phyloP scores from a whole-genome alignment of 2,888 invertebrate species.

The Pemphredon lugubris region DNA sequence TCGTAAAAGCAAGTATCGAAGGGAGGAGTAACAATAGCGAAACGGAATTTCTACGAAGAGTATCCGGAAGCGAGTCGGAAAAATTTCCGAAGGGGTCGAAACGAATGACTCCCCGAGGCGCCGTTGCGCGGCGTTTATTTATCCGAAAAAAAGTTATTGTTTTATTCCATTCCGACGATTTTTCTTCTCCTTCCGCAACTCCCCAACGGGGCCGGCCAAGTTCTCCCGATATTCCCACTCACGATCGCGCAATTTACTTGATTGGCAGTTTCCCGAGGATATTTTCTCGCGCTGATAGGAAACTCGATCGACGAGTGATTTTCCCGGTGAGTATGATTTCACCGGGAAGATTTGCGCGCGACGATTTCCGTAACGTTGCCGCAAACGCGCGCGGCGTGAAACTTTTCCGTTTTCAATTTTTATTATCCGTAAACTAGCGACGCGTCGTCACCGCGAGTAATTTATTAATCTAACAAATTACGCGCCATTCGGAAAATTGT shows the following conservation, averaged over 20 bases:
- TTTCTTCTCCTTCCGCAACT: slow-evolving; percentile 29
- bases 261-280: slow-evolving; percentile 19
- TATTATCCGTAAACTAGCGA: too few relatives aligned
- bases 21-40: slow-evolving; percentile 12
- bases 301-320: neutral
- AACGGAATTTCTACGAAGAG: slow-evolving; percentile 27
- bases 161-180: slow-evolving; percentile 48
- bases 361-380: too few relatives aligned
- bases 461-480: too few relatives aligned
- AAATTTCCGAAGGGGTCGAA: slow-evolving; percentile 51
- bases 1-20: slow-evolving; percentile 1
- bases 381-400: too few relatives aligned
- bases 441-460: too few relatives aligned
- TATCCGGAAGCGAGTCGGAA: slow-evolving; percentile 34
- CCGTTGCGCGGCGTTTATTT: slow-evolving; percentile 57
- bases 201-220: slow-evolving; percentile 27
- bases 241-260: slow-evolving; percentile 28
- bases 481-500: too few relatives aligned
- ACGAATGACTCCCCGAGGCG: slow-evolving; percentile 61
- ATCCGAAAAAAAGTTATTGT: slow-evolving; percentile 59
- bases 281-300: neutral
- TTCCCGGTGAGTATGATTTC: neutral
- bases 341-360: neutral
- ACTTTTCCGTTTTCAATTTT: too few relatives aligned
- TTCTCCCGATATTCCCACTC: slow-evolving; percentile 23